phyloP scores from a whole-genome alignment of 2,888 invertebrate species.

The Perithous albicinctus region DNA sequence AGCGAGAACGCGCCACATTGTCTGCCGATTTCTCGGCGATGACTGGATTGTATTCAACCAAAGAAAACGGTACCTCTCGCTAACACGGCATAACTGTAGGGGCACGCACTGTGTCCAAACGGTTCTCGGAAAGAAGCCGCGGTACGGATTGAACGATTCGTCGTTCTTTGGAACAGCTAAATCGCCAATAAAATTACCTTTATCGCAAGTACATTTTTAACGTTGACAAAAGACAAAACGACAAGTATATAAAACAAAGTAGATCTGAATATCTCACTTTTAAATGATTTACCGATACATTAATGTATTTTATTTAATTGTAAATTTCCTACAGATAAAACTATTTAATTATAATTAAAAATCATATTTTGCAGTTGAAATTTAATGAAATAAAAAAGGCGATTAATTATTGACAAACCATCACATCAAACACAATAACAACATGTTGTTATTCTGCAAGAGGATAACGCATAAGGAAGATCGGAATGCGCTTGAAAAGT shows the following conservation, averaged over 20 bases:
- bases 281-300: background rate
- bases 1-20: constrained; percentile 79
- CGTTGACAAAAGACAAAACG: background rate
- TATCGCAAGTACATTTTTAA: background rate
- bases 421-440: background rate
- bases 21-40: constrained; percentile 83
- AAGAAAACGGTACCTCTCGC: constrained; percentile 75
- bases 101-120: constrained; percentile 77
- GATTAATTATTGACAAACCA: background rate
- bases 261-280: background rate
- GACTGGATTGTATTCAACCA: constrained; percentile 80
- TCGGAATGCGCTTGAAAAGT: constrained; percentile 75
- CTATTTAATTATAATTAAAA: background rate
- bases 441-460: background rate
- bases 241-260: background rate
- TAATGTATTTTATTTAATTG: background rate
- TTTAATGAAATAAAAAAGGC: background rate
- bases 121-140: constrained; percentile 75
- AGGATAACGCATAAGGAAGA: constrained; percentile 63
- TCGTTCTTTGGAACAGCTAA: constrained; percentile 1
- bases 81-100: constrained; percentile 80
- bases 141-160: constrained; percentile 46
- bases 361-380: too few species aligned
- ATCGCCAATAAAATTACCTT: background rate
- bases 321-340: background rate